Evolutionary conservation across 1,140 invertebrate species (phyloP).

Genomic region (Phocides pigmalion): DNA sequence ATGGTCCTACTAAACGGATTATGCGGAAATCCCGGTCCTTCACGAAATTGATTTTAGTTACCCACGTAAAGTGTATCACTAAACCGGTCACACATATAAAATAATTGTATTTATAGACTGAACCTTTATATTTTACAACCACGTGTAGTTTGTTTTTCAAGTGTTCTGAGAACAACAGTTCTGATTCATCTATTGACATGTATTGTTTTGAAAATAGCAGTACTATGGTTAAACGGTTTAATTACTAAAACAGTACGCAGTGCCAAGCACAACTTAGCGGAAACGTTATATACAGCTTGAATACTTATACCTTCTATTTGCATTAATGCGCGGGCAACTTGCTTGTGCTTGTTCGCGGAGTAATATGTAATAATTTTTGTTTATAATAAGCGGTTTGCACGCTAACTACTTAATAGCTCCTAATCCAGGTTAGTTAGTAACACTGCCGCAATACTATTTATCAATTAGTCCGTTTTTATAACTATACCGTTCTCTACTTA

Average conservation of each 20-base stretch:
- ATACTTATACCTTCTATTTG: constrained; percentile 34
- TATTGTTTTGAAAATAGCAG: constrained; percentile 30
- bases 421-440: constrained; percentile 23
- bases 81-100: constrained; percentile 5
- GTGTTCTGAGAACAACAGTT: constrained; percentile 16
- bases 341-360: constrained; percentile 22
- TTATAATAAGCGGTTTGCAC: constrained; percentile 33
- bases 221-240: constrained; percentile 15
- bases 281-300: constrained; percentile 16
- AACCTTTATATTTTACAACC: background rate
- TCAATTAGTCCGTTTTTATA: constrained; percentile 21
- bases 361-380: constrained; percentile 34
- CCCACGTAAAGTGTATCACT: constrained; percentile 18
- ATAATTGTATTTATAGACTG: background rate
- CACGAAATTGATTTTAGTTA: constrained; percentile 28
- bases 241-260: constrained; percentile 32
- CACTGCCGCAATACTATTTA: constrained; percentile 16
- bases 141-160: constrained; percentile 2
- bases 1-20: constrained; percentile 29
- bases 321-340: constrained; percentile 30
- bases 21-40: constrained; percentile 17
- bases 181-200: constrained; percentile 28
- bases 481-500: no score
- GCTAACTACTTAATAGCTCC: constrained; percentile 32
- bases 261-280: constrained; percentile 22